Conservation (phyloP, 1,140 invertebrate genomes). For the Drosophila arawakana region DNA sequence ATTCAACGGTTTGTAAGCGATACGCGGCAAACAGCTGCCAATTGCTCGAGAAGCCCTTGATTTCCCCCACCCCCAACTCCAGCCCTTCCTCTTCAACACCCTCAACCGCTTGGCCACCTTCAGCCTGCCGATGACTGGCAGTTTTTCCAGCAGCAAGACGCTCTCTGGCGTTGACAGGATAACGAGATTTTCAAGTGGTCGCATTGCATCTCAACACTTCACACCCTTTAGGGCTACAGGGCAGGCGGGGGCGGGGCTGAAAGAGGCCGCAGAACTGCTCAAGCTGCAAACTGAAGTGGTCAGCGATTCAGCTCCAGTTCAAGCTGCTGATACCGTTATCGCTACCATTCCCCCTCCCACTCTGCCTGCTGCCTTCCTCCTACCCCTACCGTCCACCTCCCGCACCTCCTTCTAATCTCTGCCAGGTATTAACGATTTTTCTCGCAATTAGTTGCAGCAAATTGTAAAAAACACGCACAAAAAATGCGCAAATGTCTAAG, state of each 20-base stretch:
- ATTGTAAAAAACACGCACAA: conserved; percentile 37
- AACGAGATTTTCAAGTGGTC: conserved; percentile 83
- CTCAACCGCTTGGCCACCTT: conserved; percentile 1
- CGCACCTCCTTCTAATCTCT: conserved; percentile 27
- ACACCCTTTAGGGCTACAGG: conserved; percentile 48
- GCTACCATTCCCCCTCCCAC: neutral
- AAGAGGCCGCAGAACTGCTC: neutral
- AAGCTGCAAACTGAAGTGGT: conserved; percentile 18
- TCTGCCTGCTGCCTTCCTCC: too few species aligned
- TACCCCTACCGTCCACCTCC: too few species aligned
- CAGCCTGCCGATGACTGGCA: conserved; percentile 61
- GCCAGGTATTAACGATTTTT: conserved; percentile 71
- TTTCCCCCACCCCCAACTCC: neutral
- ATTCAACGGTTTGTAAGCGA: conserved; percentile 62
- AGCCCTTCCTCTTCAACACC: neutral
- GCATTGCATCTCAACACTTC: conserved; percentile 50
- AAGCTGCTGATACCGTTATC: too few species aligned
- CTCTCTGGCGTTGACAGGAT: conserved; percentile 76
- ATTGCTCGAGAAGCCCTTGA: conserved; percentile 57
- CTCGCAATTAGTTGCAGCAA: conserved; percentile 78
- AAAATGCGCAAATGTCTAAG: conserved; percentile 42
- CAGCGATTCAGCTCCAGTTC: neutral
- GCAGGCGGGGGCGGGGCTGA: neutral
- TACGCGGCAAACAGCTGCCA: conserved; percentile 64
- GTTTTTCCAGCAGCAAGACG: conserved; percentile 50